These are phyloP conservation scores for Ataeniobius toweri DNA, from an alignment of 2,797 vertebrate genomes.

Conservation along the genomic window DNA sequence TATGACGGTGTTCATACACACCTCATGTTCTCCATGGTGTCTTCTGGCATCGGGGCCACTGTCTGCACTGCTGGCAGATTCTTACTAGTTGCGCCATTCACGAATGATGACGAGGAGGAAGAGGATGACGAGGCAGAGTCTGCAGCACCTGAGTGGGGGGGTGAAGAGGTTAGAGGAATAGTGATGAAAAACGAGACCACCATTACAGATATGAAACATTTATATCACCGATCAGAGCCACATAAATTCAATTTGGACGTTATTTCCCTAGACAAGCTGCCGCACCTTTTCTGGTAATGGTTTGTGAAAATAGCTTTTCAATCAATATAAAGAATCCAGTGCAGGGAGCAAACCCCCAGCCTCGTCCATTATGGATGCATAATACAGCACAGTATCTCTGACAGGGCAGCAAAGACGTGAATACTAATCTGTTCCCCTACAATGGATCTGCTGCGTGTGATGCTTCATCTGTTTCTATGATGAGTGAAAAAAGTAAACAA, in stretches of 20 bases:
- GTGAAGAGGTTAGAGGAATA: background rate
- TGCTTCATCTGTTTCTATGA: conserved; percentile 6
- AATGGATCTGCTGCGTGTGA: conserved; percentile 31
- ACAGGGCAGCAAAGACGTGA: conserved; percentile 31
- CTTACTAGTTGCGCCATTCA: conserved; percentile 98
- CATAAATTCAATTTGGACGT: conserved; percentile 55
- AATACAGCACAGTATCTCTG: conserved; percentile 33
- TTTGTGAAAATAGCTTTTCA: conserved; percentile 64
- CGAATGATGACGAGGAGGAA: conserved; percentile 96
- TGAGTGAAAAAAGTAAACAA: conserved; percentile 4
- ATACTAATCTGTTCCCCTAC: conserved; percentile 29
- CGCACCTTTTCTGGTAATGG: conserved; percentile 57
- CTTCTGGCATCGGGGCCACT: conserved; percentile 97
- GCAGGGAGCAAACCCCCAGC: conserved; percentile 34
- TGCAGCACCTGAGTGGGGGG: conserved; percentile 86
- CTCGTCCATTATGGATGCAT: conserved; percentile 56
- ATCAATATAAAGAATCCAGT: conserved; percentile 68
- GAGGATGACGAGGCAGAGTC: conserved; percentile 97
- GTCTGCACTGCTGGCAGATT: conserved; percentile 98
- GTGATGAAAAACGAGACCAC: conserved; percentile 19
- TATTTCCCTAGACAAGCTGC: conserved; percentile 48
- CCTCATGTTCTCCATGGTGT: conserved; percentile 98
- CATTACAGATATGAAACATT: conserved; percentile 22
- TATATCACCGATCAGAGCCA: conserved; percentile 26
- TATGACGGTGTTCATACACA: conserved; percentile 58